These are phyloP conservation scores for Temnopleurus reevesii DNA, from an alignment of 53 echinoderm and acorn worm species.

Conservation along the genomic window DNA sequence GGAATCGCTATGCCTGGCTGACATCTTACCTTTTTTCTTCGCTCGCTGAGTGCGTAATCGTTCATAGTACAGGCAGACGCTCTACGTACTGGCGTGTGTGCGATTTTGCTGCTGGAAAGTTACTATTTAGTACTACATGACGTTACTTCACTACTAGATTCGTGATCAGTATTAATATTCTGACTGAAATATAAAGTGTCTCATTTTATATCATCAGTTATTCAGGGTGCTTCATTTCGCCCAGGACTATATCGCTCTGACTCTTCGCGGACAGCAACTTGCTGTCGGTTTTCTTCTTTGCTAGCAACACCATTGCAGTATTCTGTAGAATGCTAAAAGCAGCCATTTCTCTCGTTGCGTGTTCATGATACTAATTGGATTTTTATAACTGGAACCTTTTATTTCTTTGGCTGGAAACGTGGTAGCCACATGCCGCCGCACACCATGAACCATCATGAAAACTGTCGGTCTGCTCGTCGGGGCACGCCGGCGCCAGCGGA, in stretches of 20 bases:
- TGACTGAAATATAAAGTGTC: not conserved
- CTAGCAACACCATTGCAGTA: not conserved
- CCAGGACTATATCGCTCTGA: not conserved
- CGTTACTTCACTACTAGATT: not conserved
- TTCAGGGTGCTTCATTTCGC: not conserved
- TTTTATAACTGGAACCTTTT: conserved; percentile 6
- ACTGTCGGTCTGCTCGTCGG: conserved; percentile 48
- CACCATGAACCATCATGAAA: conserved; percentile 45
- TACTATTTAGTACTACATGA: not conserved
- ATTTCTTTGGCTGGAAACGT: conserved; percentile 8
- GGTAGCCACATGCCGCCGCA: conserved; percentile 63
- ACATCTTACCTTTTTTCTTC: conserved; percentile 58
- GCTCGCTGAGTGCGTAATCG: not conserved
- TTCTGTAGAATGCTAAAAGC: not conserved
- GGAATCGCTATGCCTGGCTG: conserved; percentile 32
- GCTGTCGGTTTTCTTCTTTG: not conserved
- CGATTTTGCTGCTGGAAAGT: not conserved
- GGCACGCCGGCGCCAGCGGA: conserved; percentile 29
- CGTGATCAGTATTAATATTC: not conserved
- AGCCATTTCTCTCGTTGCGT: not conserved
- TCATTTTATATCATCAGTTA: not conserved
- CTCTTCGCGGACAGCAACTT: not conserved
- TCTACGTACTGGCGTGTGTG: not conserved
- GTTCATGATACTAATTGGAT: not conserved
- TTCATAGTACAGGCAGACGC: not conserved